Base-by-base conservation (phyloP, 2,113 vertebrate genomes). In the Zeus faber region DNA sequence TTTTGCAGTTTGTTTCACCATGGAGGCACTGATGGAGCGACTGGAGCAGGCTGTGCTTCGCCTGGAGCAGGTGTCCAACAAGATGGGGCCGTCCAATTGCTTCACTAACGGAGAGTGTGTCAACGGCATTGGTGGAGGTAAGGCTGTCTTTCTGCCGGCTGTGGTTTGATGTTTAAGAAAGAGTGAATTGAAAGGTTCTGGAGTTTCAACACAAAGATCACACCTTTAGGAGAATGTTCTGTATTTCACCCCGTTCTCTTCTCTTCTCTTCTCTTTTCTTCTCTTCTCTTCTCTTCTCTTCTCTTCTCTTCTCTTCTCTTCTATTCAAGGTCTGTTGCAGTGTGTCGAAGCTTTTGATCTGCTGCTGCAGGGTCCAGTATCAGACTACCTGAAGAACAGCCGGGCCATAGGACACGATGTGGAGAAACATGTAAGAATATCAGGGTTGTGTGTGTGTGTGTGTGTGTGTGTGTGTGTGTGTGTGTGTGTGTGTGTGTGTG, bases 401-500 rank as follows among this genome's bases (percentile, higher is more conserved):
- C 86, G 70, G 58, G 81, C 86, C 66, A 92, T 99, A 39, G 96
- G 95, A 58, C 91, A 89, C 0, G 95, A 95, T 0, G 95, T 99
- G 74, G 93, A 94, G 67, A 90, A 88, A 62, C 97, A 99, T n/a
- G 97, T 99, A 85, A 93, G 96, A 91, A n/a, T 29, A 14, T 17
- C 14, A 4, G 53, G 24, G 20, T 24, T 1, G 37, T n/a, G n/a
- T n/a, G n/a, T n/a, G n/a, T n/a, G n/a, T n/a, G 43, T 16, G 20
- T 54, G 50, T 53, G 44, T 27, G 6, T 24, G 16, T 52, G 22
- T 39, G 26, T 13, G 49, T 40, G 14, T 39, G 31, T 45, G 21
- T 29, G 47, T 6, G 35, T 29, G 17, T 27, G 49, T 25, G 20
- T 53, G 43, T 39, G 50, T 31, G 6, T 31, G 6, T 31, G 37